Evolutionary conservation across 2,888 invertebrate species (phyloP), one percentile per base, ranked within the genome.

Genomic region (Lepidochrysops patricia): DNA sequence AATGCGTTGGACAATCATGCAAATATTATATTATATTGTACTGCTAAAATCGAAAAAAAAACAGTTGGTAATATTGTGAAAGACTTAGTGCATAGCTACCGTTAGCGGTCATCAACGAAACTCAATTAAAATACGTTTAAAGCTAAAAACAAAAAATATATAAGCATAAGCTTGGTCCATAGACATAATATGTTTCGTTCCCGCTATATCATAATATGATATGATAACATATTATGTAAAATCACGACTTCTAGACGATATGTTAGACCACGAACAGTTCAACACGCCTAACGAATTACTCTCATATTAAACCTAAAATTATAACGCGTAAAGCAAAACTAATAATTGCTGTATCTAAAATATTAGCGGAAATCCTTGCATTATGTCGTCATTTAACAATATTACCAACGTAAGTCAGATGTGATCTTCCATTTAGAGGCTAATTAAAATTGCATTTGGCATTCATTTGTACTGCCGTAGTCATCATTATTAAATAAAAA

Each of bases 21-120:
- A n/a, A n/a, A n/a, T n/a, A n/a, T n/a, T n/a, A n/a, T n/a, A n/a
- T n/a, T n/a, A n/a, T n/a, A n/a, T n/a, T n/a, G n/a, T n/a, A n/a
- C n/a, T n/a, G n/a, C n/a, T n/a, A n/a, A n/a, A n/a, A n/a, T n/a
- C n/a, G n/a, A n/a, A n/a, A n/a, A n/a, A n/a, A n/a, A n/a, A n/a
- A n/a, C n/a, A n/a, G 43, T 43, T 43, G 43, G 43, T 43, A 43
- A 43, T 43, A 43, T 43, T 43, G 43, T 43, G 12, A 43, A 43
- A 23, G 43, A 43, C 43, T 43, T 6, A 43, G 12, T 7, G 9
- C 9, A 9, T 7, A 7, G 19, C 19, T 12, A 12, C 2, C 4
- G 34, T 43, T 43, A 19, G 19, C 43, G 43, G 43, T 12, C 0
- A 43, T 43, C 9, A 43, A 43, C 9, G 4, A 43, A 23, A 43